Evolutionary conservation across 2,113 vertebrate genomes (phyloP), one percentile per base, ranked within the genome.

Genomic region (Lanius ludovicianus): DNA sequence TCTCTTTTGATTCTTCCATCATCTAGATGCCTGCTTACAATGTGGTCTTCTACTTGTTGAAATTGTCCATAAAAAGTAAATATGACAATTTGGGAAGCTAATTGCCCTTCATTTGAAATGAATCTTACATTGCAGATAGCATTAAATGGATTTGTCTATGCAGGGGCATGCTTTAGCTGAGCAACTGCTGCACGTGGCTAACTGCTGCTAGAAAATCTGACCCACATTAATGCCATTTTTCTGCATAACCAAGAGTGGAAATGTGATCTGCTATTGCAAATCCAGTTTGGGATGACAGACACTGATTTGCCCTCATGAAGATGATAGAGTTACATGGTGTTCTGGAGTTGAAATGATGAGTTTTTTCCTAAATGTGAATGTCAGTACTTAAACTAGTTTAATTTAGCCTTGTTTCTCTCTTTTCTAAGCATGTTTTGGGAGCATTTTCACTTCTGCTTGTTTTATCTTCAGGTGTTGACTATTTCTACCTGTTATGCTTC

Each of bases 191-290:
- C 65, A 3, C 42, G 13, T 37, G 63, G 75, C 55, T n/a, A 37
- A 74, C 50, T 63, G 41, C 79, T 76, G 57, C 44, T 53, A 41
- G 68, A 53, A 68, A 81, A 50, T 21, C 63, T 24, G 7, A 30
- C 69, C 79, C 42, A 71, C 63, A 80, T 55, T 60, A 85, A 76
- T 73, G 87, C 25, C 30, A 62, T 84, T 77, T 68, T 74, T 65
- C 86, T 89, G 50, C 63, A 91, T 77, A 81, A 90, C 49, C 46
- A 94, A 91, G 80, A 91, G 49, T 53, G 37, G 57, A 90, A 92
- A 96, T 92, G 80, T n/a, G 57, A 92, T 83, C 70, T 89, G 59
- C 41, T 90, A 11, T 42, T 90, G 47, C 53, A 84, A 80, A 57
- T 70, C 15, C 59, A 86, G n/a, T 70, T 65, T 84, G 60, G 37